Evolutionary conservation across 2,888 invertebrate species (phyloP).

Genomic region (Coelinius sp.): DNA sequence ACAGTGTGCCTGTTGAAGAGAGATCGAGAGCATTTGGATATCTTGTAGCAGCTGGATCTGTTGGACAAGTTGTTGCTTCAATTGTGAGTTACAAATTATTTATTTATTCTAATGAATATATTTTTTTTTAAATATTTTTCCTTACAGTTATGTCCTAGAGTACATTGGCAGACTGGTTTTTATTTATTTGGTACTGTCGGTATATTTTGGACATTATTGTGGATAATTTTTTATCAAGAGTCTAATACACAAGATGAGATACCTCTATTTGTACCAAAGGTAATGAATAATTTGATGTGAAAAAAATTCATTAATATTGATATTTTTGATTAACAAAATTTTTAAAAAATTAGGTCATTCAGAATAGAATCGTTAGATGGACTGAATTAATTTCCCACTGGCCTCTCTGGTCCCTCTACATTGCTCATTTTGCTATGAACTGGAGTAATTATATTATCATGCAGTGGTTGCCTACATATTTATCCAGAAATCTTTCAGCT

Average conservation of each 20-base stretch:
- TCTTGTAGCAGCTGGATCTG: constrained; percentile 80
- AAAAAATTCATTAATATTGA: not conserved
- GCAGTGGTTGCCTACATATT: constrained; percentile 85
- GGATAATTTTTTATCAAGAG: constrained; percentile 77
- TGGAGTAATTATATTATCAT: constrained; percentile 86
- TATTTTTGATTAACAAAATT: not conserved
- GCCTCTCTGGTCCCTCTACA: constrained; percentile 82
- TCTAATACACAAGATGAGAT: constrained; percentile 73
- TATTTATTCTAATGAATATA: not conserved
- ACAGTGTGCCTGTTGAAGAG: constrained; percentile 80
- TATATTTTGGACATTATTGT: constrained; percentile 78
- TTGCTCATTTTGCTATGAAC: constrained; percentile 85
- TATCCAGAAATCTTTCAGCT: constrained; percentile 77
- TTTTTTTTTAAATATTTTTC: constrained; percentile 24
- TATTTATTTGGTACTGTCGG: constrained; percentile 80
- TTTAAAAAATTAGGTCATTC: constrained; percentile 68
- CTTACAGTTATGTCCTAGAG: constrained; percentile 77
- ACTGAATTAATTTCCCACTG: constrained; percentile 78
- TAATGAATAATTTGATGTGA: constrained; percentile 49
- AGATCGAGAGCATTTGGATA: constrained; percentile 82
- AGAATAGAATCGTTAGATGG: constrained; percentile 75
- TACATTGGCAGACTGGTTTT: constrained; percentile 79
- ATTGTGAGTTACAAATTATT: constrained; percentile 72
- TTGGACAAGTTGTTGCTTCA: constrained; percentile 82
- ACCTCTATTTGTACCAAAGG: constrained; percentile 75